Percentiles rank a stretch among this genome's conserved stretches.
Evolutionary conservation across 2,888 invertebrate species (phyloP).

Genomic region (Sesamia inferens): DNA sequence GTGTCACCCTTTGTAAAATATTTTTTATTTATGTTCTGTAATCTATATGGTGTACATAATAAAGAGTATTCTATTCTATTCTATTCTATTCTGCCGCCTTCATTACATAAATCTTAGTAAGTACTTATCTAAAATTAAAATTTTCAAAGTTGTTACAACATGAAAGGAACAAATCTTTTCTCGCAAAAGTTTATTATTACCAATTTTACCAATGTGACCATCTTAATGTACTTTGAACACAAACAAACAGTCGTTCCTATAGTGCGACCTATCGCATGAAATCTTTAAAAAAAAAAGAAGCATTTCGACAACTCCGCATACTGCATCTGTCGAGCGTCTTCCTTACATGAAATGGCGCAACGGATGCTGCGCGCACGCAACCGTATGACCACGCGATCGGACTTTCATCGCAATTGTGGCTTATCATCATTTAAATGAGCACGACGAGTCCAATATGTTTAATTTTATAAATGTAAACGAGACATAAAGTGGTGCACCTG

Average conservation of each 20-base stretch:
- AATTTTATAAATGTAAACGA: conserved; percentile 14
- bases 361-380: conserved; percentile 50
- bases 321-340: conserved; percentile 14
- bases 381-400: conserved; percentile 37
- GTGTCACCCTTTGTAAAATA: too few relatives aligned
- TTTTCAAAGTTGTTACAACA: background rate
- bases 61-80: too few relatives aligned
- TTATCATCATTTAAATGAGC: conserved; percentile 6
- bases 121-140: background rate
- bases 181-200: background rate
- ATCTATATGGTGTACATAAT: too few relatives aligned
- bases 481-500: background rate
- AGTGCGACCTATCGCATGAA: background rate
- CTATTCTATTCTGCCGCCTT: too few relatives aligned
- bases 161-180: background rate
- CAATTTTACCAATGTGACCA: background rate
- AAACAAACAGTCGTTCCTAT: background rate
- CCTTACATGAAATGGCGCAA: conserved; percentile 15
- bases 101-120: too few relatives aligned
- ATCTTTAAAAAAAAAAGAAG: conserved; percentile 13
- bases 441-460: background rate
- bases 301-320: conserved; percentile 1
- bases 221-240: background rate
- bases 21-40: too few relatives aligned
- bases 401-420: conserved; percentile 30